Evolutionary conservation across 2,888 invertebrate species (phyloP).

Genomic region (Plebejus argus): DNA sequence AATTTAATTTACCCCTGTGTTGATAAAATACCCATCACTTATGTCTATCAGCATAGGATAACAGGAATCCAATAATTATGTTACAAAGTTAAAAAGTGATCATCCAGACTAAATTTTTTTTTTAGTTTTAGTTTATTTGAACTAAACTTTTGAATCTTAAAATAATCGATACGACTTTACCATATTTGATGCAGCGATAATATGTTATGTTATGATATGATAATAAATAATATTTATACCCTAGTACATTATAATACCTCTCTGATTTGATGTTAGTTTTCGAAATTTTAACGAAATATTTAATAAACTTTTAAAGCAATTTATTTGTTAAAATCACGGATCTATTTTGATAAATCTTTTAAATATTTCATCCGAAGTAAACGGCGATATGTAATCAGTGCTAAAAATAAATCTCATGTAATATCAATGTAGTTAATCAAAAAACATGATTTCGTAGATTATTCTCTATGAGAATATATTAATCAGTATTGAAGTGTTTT

Average conservation of each 20-base stretch:
- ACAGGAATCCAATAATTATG: neutral
- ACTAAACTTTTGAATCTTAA: neutral
- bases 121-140: neutral
- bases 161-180: neutral
- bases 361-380: neutral
- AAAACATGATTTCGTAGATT: constrained; percentile 27
- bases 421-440: constrained; percentile 8
- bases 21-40: constrained; percentile 28
- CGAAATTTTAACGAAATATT: neutral
- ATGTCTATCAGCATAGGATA: neutral
- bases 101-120: neutral
- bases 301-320: neutral
- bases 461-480: constrained; percentile 17
- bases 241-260: too few relatives aligned
- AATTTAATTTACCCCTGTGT: constrained; percentile 35
- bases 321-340: neutral
- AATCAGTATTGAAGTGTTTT: constrained; percentile 23
- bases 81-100: too few relatives aligned
- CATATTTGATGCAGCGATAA: too few relatives aligned
- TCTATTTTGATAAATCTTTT: constrained; percentile 4
- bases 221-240: too few relatives aligned
- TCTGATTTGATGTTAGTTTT: neutral
- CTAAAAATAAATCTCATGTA: constrained; percentile 14
- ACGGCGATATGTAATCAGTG: neutral
- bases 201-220: too few relatives aligned